A percentile compares a stretch with the other conserved stretches of the same genome.
phyloP scores from a whole-genome alignment of 2,888 invertebrate genomes.

The Caenorhabditis sp. region DNA sequence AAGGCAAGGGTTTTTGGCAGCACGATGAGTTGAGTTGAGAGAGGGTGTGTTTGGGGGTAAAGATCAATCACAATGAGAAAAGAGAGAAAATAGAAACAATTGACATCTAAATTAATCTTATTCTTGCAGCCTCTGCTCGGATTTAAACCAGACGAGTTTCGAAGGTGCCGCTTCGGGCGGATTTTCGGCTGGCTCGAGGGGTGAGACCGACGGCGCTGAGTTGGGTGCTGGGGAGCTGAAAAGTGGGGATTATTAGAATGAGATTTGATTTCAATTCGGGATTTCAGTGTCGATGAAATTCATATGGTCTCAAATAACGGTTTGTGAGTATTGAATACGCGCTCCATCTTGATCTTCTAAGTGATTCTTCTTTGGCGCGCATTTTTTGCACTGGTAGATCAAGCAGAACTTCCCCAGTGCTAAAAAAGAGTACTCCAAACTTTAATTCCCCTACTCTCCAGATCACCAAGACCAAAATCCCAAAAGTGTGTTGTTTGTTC shows the following conservation, averaged over 20 bases:
- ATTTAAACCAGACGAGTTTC: conserved; percentile 39
- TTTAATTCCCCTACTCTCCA: no score
- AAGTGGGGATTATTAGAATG: not conserved
- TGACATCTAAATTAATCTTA: conserved; percentile 4
- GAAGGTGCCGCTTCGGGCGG: conserved; percentile 26
- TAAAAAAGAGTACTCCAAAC: no score
- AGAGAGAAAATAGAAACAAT: conserved; percentile 7
- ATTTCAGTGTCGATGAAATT: no score
- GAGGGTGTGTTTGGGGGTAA: not conserved
- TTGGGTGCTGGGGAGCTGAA: conserved; percentile 50
- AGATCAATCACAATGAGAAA: conserved; percentile 18
- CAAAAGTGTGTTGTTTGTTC: not conserved
- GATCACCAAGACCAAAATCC: not conserved
- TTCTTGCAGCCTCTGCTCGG: not conserved
- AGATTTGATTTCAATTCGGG: no score
- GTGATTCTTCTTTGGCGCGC: no score
- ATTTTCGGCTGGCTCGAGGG: conserved; percentile 56
- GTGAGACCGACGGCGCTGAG: conserved; percentile 52
- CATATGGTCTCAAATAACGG: no score
- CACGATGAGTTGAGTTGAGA: not conserved
- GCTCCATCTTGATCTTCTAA: no score
- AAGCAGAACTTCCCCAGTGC: no score
- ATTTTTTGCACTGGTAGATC: no score
- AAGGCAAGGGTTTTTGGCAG: conserved; percentile 26
- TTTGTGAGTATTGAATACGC: no score